Conservation (phyloP, 2,888 invertebrate species). For the Dasysyrphus tricinctus region DNA sequence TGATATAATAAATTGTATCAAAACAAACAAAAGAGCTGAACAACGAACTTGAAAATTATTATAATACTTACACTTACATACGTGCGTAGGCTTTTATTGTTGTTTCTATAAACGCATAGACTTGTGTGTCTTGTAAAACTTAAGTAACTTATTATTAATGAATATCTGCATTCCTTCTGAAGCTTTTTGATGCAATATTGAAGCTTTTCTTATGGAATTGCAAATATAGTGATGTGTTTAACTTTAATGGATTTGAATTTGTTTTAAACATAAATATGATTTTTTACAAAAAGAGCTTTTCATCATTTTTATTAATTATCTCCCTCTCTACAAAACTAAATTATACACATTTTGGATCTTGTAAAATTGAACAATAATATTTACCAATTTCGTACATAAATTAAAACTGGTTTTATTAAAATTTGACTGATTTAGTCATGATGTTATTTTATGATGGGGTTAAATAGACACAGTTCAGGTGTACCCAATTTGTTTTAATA, state of each 20-base stretch:
- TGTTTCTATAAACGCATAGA: neutral
- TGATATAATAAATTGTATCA: neutral
- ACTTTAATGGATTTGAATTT: neutral
- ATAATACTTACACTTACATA: too few relatives aligned
- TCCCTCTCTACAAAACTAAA: neutral
- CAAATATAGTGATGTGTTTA: neutral
- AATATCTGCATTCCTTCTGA: neutral
- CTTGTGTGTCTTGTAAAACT: neutral
- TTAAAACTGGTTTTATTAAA: neutral
- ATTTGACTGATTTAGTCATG: constrained; percentile 9
- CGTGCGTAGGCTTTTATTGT: constrained; percentile 2
- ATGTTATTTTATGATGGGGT: neutral
- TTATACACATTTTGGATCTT: neutral
- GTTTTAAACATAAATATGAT: neutral
- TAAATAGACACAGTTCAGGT: constrained; percentile 21
- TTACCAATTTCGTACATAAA: neutral
- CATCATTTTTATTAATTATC: neutral
- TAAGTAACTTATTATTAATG: neutral
- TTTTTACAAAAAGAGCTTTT: neutral
- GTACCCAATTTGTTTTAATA: neutral
- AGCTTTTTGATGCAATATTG: constrained; percentile 2
- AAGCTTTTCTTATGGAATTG: neutral
- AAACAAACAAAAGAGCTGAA: constrained; percentile 60
- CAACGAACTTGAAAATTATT: constrained; percentile 62
- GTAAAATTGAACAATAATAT: neutral